Conservation (phyloP, 2,888 invertebrate genomes). For the Pyrocoelia pectoralis region DNA sequence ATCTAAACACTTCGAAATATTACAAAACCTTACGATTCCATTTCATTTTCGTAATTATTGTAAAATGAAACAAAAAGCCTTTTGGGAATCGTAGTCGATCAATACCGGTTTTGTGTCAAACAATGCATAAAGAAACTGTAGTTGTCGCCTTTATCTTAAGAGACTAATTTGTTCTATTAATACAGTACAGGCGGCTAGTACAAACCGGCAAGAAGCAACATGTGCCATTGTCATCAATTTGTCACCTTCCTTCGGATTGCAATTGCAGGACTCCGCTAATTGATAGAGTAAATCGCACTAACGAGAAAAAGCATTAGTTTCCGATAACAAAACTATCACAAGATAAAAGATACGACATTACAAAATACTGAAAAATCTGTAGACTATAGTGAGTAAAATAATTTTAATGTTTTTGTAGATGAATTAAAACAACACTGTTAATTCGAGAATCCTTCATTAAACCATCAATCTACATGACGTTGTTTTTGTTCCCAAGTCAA, state of each 20-base stretch:
- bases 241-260: background rate
- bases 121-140: background rate
- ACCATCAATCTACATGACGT: too few species aligned
- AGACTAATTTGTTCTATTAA: background rate
- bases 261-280: background rate
- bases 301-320: too few species aligned
- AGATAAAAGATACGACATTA: too few species aligned
- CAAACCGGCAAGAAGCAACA: background rate
- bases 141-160: background rate
- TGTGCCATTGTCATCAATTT: background rate
- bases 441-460: too few species aligned
- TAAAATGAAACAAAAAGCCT: background rate
- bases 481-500: too few species aligned
- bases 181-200: background rate
- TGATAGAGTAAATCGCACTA: background rate
- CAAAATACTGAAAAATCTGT: too few species aligned
- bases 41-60: background rate
- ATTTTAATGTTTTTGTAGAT: too few species aligned
- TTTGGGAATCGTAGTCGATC: background rate
- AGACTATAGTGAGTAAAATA: too few species aligned
- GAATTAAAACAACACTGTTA: too few species aligned
- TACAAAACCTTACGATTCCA: background rate
- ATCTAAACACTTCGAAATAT: background rate
- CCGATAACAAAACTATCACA: too few species aligned
- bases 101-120: background rate